Evolutionary conservation across 1,140 invertebrate species (phyloP).

Genomic region (Bombus pascuorum): DNA sequence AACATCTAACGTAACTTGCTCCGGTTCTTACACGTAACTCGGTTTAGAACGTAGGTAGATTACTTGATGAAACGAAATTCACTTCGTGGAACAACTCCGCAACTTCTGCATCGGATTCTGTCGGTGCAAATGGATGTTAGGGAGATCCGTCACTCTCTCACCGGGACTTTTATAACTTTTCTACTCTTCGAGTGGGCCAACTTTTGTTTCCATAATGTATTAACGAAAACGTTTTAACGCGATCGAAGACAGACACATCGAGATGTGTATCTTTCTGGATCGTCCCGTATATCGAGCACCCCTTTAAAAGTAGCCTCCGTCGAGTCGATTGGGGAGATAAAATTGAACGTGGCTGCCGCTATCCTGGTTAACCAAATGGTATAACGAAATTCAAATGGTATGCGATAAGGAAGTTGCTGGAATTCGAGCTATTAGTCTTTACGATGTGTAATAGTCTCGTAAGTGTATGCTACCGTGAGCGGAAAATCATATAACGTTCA

Average conservation of each 20-base stretch:
- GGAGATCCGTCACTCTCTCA: slow-evolving; percentile 30
- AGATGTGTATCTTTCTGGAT: slow-evolving; percentile 45
- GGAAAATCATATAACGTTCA: slow-evolving; percentile 16
- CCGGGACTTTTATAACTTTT: slow-evolving; percentile 45
- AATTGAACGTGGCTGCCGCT: not conserved
- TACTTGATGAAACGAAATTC: slow-evolving; percentile 49
- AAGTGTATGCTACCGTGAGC: not conserved
- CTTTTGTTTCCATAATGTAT: slow-evolving; percentile 58
- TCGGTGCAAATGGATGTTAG: slow-evolving; percentile 45
- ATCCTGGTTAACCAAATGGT: no score
- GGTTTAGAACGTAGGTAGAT: slow-evolving; percentile 24
- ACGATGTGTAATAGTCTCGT: not conserved
- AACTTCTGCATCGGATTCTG: slow-evolving; percentile 38
- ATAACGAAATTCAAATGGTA: not conserved
- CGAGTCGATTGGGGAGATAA: not conserved
- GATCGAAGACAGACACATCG: slow-evolving; percentile 25
- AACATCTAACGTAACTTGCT: not conserved
- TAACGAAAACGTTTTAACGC: slow-evolving; percentile 52
- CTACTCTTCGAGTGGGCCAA: slow-evolving; percentile 32
- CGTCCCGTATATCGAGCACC: slow-evolving; percentile 9
- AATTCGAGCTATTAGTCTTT: not conserved
- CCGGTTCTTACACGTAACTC: not conserved
- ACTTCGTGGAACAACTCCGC: slow-evolving; percentile 26
- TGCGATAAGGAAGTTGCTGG: not conserved
- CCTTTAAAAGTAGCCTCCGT: not conserved